Evolutionary conservation across 2,797 vertebrate species (phyloP).

Genomic region (Meriones psammophilus): DNA sequence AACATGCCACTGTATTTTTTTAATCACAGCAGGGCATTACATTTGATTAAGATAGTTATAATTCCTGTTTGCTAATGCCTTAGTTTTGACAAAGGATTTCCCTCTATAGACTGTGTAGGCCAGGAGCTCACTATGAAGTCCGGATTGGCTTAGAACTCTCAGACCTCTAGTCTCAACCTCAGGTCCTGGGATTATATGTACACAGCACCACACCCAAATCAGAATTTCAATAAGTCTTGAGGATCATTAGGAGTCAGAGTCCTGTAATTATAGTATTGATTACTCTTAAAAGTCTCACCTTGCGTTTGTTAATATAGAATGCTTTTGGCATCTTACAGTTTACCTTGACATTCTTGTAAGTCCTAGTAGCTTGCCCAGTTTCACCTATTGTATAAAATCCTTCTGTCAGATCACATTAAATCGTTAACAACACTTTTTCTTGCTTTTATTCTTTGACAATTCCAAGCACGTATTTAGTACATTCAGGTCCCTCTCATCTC

Average conservation of each 20-base stretch:
- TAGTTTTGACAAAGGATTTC: neutral
- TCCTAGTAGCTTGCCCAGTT: neutral
- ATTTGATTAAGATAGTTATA: slow-evolving; percentile 30
- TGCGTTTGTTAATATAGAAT: neutral
- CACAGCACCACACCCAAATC: neutral
- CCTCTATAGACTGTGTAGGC: neutral
- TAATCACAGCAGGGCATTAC: neutral
- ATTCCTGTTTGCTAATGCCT: neutral
- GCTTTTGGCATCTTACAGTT: slow-evolving; percentile 10
- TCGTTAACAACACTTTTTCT: neutral
- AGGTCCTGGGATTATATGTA: neutral
- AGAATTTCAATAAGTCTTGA: slow-evolving; percentile 42
- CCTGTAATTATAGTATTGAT: slow-evolving; percentile 9
- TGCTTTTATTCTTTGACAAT: neutral
- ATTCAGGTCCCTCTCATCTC: neutral
- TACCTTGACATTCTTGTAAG: neutral
- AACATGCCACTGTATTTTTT: neutral
- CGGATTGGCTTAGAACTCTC: neutral
- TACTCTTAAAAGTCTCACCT: slow-evolving; percentile 30
- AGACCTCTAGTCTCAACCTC: neutral
- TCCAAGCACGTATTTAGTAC: neutral
- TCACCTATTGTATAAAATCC: neutral
- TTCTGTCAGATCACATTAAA: slow-evolving; percentile 16
- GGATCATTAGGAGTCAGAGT: neutral
- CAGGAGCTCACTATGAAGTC: neutral